These are phyloP conservation scores for Bovichtus diacanthus DNA, from an alignment of 2,797 vertebrate species.

Conservation along the genomic window DNA sequence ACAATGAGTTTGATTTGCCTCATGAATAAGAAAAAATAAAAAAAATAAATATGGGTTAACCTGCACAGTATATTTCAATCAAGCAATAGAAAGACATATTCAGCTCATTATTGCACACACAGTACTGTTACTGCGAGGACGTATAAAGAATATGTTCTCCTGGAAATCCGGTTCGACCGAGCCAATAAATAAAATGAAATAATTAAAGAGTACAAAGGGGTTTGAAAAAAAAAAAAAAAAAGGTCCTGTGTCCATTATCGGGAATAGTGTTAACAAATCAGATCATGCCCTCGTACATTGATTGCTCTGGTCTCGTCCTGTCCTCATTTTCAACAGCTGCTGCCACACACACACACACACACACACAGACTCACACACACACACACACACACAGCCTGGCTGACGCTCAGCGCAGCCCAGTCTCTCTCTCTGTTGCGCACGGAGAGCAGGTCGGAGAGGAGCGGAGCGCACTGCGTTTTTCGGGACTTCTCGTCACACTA, in stretches of 20 bases:
- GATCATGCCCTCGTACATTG: slow-evolving; percentile 84
- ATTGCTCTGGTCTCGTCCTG: slow-evolving; percentile 87
- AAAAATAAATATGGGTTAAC: neutral
- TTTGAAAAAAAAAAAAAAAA: slow-evolving; percentile 8
- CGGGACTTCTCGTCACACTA: slow-evolving; percentile 66
- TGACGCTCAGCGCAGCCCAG: slow-evolving; percentile 75
- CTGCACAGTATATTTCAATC: neutral
- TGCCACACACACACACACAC: slow-evolving; percentile 59
- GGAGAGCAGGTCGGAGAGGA: slow-evolving; percentile 82
- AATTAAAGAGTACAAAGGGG: slow-evolving; percentile 1
- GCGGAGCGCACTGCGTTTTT: slow-evolving; percentile 80
- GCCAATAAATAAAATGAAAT: neutral
- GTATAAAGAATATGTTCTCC: neutral
- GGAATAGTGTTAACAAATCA: slow-evolving; percentile 75
- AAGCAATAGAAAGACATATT: neutral
- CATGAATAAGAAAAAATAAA: slow-evolving; percentile 8
- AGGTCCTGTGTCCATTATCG: slow-evolving; percentile 48
- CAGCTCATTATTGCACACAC: slow-evolving; percentile 10
- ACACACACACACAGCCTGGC: slow-evolving; percentile 65
- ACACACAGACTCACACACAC: slow-evolving; percentile 3
- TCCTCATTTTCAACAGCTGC: slow-evolving; percentile 81
- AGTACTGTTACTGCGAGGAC: neutral
- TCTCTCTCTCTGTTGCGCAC: slow-evolving; percentile 80
- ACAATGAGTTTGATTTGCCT: neutral
- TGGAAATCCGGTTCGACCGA: neutral